Evolutionary conservation across 30 jellyfish, hydroid and myxozoan species (phyloP), one percentile per base, ranked within the genome.

Genomic region (Nemopilema nomurai): DNA sequence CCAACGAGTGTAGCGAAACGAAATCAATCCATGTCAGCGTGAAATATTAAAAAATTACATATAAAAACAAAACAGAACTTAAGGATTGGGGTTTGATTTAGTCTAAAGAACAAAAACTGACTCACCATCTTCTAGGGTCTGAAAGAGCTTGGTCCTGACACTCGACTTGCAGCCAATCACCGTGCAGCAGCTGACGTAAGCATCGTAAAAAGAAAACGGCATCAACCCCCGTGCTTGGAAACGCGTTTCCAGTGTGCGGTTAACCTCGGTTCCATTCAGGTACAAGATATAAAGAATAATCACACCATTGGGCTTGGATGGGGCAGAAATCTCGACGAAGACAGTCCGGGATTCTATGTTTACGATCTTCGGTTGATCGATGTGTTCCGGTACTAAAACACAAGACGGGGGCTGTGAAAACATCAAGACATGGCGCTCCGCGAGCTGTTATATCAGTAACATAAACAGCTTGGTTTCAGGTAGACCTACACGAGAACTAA

Each of bases 91-190:
- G n/a, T n/a, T n/a, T n/a, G n/a, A n/a, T n/a, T n/a, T n/a, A n/a
- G n/a, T n/a, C n/a, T n/a, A n/a, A 18, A 41, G 57, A 7, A 21
- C 63, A 24, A 6, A 75, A 13, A 28, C 62, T 3, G n/a, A 70
- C 96, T 16, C 77, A 92, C 98, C 97, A 88, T 83, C 98, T 51
- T 86, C 91, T 70, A 92, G 67, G 0, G 98, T 87, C 84, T 83
- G 93, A 74, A 74, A 87, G 25, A 67, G 25, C 30, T 67, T 63
- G 1, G 92, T 80, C 28, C 8, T 62, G 16, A 76, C 81, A 79
- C 98, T 92, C 53, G 74, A 13, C 53, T 69, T 69, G 75, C 98
- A 92, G 53, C 98, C 98, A 71, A 92, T 81, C 22, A 21, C 21
- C 27, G 97, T 92, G 86, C 98, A 92, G 64, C 95, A 96, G n/a